phyloP scores from a whole-genome alignment of 2,797 vertebrate species.

The Hydrocynus forskahlii region DNA sequence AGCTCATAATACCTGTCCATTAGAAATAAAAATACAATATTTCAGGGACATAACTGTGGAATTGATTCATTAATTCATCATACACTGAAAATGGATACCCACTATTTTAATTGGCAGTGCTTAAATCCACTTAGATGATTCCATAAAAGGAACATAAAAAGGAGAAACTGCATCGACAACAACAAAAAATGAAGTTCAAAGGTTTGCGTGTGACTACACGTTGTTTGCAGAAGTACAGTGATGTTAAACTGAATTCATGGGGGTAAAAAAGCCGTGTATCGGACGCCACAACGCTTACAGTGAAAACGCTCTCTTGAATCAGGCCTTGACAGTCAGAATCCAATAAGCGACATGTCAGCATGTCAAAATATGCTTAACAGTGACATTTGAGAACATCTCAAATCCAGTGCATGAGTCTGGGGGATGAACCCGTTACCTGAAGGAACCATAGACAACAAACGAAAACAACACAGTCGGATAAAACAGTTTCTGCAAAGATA shows the following conservation, averaged over 20 bases:
- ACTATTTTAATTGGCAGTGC: constrained; percentile 90
- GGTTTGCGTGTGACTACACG: constrained; percentile 19
- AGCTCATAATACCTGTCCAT: constrained; percentile 95
- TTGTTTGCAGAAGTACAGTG: constrained; percentile 22
- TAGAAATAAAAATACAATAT: constrained; percentile 99
- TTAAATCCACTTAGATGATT: constrained; percentile 72
- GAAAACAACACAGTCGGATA: constrained; percentile 24
- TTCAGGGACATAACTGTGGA: constrained; percentile 83
- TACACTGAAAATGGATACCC: constrained; percentile 79
- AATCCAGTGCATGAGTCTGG: constrained; percentile 51
- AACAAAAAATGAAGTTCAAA: constrained; percentile 11
- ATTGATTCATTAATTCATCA: constrained; percentile 71
- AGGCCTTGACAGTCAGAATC: constrained; percentile 13
- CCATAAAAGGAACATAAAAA: constrained; percentile 51
- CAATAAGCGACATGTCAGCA: constrained; percentile 12
- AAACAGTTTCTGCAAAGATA: constrained; percentile 43
- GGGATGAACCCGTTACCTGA: constrained; percentile 58
- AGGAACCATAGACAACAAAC: constrained; percentile 40
- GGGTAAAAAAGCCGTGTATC: neutral
- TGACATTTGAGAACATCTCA: constrained; percentile 42
- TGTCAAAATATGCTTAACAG: constrained; percentile 2
- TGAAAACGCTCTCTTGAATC: constrained; percentile 38
- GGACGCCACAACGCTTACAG: constrained; percentile 14
- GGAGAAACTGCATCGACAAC: neutral
- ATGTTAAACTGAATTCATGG: constrained; percentile 19